Evolutionary conservation across 2,797 vertebrate species (phyloP), one percentile per base, ranked within the genome.

Genomic region (Semotilus atromaculatus): DNA sequence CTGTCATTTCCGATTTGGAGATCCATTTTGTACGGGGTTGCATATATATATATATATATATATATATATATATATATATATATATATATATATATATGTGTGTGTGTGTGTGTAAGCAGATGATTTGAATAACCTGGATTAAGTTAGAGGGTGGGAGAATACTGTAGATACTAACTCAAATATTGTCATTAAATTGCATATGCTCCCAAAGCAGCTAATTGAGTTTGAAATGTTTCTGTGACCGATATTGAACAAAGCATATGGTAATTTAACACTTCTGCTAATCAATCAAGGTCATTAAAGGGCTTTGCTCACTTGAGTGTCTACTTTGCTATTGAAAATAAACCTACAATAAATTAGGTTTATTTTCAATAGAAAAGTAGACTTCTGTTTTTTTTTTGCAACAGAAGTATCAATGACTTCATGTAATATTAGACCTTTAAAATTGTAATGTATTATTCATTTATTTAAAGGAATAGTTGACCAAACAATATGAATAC

Each of bases 1-100:
- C 90, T 96, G 93, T 93, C 94, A 94, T 96, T 96, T 96, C 93
- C 90, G 90, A 93, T 93, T 94, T 94, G 90, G 90, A 88, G 91
- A 89, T 48, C 18, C 76, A 81, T 85, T 91, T 89, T 89, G 89
- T 87, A 89, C 87, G 82, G 88, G 80, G 88, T 90, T 91, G 92
- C 91, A 92, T 91, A 90, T 92, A 91, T 89, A 40, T 10, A 10
- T 40, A 40, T 40, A 40, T 9, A 40, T 40, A 40, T 89, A 40
- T 40, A 40, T 13, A 4, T 14, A 16, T 5, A 5, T 45, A 48
- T 89, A 48, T 48, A 45, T 4, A 43, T 43, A 43, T 3, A 43
- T 43, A 43, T 89, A 45, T 45, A 45, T 14, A 45, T 45, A 45
- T 14, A 45, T 45, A 45, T 89, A 45, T 43, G 13, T 43, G 13